Conservation (phyloP, 2,797 vertebrate genomes). For the Lutjanus argentimaculatus region DNA sequence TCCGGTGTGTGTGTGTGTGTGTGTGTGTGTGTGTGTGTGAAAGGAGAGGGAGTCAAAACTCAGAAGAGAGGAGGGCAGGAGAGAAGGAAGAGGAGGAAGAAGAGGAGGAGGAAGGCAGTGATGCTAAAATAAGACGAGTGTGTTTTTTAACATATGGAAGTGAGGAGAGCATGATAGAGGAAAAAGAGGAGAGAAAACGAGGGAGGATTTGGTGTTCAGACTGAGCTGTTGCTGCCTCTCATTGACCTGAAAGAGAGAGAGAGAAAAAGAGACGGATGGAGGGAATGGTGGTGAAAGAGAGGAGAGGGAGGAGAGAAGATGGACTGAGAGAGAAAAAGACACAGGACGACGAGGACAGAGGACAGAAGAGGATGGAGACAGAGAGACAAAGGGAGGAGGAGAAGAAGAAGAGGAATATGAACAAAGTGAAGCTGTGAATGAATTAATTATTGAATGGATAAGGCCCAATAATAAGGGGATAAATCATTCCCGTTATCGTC, state of each 20-base stretch:
- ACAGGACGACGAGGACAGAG: no score
- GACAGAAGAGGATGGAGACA: not conserved
- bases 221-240: constrained; percentile 66
- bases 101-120: constrained; percentile 63
- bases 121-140: constrained; percentile 72
- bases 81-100: constrained; percentile 58
- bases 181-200: constrained; percentile 14
- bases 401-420: constrained; percentile 44
- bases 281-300: not conserved
- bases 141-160: constrained; percentile 67
- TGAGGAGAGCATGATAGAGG: constrained; percentile 64
- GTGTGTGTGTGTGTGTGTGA: constrained; percentile 21
- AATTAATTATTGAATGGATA: constrained; percentile 71
- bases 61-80: constrained; percentile 58
- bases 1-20: constrained; percentile 55
- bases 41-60: constrained; percentile 72
- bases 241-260: constrained; percentile 74
- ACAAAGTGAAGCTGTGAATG: constrained; percentile 74
- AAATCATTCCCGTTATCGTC: constrained; percentile 64
- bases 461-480: constrained; percentile 66
- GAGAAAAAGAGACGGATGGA: not conserved
- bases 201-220: constrained; percentile 50
- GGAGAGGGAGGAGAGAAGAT: not conserved
- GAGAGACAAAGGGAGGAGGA: not conserved
- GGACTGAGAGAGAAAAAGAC: not conserved